Evolutionary conservation across 2,113 vertebrate species (phyloP), one percentile per base, ranked within the genome.

Genomic region (Pyrgilauda ruficollis): DNA sequence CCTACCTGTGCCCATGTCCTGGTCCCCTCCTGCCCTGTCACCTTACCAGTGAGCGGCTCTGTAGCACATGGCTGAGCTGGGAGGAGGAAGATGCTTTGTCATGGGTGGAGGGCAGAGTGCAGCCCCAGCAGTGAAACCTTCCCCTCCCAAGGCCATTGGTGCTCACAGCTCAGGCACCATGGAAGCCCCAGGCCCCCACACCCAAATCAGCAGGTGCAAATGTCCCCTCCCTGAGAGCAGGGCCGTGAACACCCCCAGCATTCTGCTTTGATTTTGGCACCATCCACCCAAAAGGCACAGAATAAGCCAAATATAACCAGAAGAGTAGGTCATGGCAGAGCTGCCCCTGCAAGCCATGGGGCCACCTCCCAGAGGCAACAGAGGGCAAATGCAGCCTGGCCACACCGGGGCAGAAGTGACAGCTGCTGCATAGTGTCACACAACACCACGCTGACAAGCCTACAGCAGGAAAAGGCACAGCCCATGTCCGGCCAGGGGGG

Each of bases 31-130:
- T 28, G 58, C 26, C 18, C 72, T 28, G n/a, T 31, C n/a, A 22
- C 41, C 68, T 72, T n/a, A 47, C 10, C 0, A 1, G 46, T 3
- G 28, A 82, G 56, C 50, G 82, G 47, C 27, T 61, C 63, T 1
- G 0, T 0, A 1, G 46, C 59, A 74, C 5, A 1, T 27, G 1
- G 1, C 27, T 19, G 30, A 53, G 30, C 0, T 33, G 27, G 24
- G 50, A 81, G 37, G 22, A 74, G 7, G 41, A 78, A 67, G 43
- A 88, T 63, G 37, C 46, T 70, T 58, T 91, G 46, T 41, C 22
- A 15, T 1, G 9, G 27, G 15, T 13, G 3, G 24, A 87, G 39
- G 9, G 56, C 43, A 63, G n/a, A 86, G 68, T 8, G 27, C 31
- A 87, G 26, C 20, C 10, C 58, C 19, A 4, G 59, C 27, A 69